These are phyloP conservation scores for Megastigmus dorsalis DNA, from an alignment of 2,888 invertebrate genomes.

Conservation along the genomic window DNA sequence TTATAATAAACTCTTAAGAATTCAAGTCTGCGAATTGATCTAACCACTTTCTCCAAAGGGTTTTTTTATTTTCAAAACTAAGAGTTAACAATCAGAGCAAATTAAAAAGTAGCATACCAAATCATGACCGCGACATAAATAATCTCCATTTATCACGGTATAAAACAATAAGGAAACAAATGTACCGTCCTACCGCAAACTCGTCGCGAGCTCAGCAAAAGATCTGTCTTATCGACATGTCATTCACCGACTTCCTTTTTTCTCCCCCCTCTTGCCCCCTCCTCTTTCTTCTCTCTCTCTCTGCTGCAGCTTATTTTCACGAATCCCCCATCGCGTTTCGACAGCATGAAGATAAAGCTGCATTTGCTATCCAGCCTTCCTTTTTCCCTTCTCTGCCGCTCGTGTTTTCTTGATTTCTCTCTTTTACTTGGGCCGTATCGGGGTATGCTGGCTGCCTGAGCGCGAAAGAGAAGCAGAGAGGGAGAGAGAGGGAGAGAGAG, in stretches of 20 bases:
- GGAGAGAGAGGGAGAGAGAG: too few species aligned
- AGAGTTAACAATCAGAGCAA: too few species aligned
- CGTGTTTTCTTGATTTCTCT: conserved; percentile 14
- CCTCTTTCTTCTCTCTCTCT: background rate
- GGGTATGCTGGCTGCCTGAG: background rate
- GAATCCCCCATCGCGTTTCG: conserved; percentile 41
- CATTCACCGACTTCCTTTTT: background rate
- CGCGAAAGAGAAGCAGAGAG: too few species aligned
- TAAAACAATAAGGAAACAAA: background rate
- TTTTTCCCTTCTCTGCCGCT: conserved; percentile 24
- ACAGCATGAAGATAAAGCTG: conserved; percentile 52
- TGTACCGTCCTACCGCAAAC: background rate
- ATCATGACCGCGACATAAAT: too few species aligned
- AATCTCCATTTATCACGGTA: background rate
- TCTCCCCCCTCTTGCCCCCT: background rate
- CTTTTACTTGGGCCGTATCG: background rate
- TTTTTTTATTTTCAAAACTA: too few species aligned
- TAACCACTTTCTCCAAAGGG: too few species aligned
- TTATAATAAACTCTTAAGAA: too few species aligned
- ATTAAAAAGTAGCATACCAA: too few species aligned
- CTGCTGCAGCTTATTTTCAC: conserved; percentile 31
- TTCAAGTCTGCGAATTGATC: too few species aligned
- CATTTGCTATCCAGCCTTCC: conserved; percentile 20
- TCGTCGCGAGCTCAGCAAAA: background rate
- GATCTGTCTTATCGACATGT: conserved; percentile 19